phyloP scores from a whole-genome alignment of 2,888 invertebrate species.

The Ophion obscuratus region DNA sequence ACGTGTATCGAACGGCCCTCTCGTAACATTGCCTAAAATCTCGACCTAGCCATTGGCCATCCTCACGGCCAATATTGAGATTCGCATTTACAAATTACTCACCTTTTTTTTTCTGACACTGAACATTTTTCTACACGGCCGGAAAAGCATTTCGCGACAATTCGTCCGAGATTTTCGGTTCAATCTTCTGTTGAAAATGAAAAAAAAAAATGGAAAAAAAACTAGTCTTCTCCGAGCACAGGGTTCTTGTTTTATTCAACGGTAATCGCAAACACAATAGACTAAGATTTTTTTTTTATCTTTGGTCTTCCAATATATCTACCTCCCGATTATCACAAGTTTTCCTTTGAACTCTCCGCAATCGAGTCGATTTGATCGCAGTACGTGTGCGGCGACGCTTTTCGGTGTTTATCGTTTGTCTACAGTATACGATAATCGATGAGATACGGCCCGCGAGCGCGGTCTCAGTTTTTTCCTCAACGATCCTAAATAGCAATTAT shows the following conservation, averaged over 20 bases:
- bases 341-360: background rate
- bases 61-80: too few relatives aligned
- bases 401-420: background rate
- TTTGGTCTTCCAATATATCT: conserved; percentile 58
- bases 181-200: background rate
- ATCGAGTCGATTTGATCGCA: background rate
- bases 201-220: background rate
- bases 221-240: background rate
- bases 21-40: too few relatives aligned
- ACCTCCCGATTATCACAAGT: conserved; percentile 32
- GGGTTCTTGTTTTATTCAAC: conserved; percentile 11
- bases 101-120: background rate
- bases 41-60: too few relatives aligned
- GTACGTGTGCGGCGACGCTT: background rate
- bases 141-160: too few relatives aligned
- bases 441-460: background rate
- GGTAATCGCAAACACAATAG: conserved; percentile 14
- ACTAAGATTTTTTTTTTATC: conserved; percentile 33
- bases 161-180: background rate
- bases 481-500: conserved; percentile 15
- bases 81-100: too few relatives aligned
- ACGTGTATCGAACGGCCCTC: too few relatives aligned
- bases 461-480: conserved; percentile 6
- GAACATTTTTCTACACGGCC: background rate
- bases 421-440: conserved; percentile 3